phyloP scores from a whole-genome alignment of 2,113 vertebrate genomes.

The Genyomyrus donnyi region DNA sequence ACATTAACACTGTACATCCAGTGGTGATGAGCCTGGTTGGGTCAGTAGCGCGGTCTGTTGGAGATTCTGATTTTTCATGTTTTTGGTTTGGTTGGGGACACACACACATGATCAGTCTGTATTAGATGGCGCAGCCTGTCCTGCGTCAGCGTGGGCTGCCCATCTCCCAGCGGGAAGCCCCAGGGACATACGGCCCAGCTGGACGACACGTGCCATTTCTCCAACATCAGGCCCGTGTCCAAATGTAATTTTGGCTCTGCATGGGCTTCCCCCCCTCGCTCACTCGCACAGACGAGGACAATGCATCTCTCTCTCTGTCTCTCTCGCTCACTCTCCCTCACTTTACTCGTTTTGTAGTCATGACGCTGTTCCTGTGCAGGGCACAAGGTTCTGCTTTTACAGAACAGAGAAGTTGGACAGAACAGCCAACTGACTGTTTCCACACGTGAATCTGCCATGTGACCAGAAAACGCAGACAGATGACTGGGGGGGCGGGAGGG shows the following conservation, averaged over 20 bases:
- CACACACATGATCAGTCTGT: neutral
- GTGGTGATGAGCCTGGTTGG: neutral
- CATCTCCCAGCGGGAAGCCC: neutral
- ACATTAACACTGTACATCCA: neutral
- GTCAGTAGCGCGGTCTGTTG: neutral
- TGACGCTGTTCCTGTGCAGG: neutral
- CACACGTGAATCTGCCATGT: neutral
- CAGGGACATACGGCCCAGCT: neutral
- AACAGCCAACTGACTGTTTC: neutral
- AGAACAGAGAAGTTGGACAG: neutral
- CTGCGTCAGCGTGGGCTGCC: neutral
- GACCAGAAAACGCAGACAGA: neutral
- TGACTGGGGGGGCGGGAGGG: too few species aligned
- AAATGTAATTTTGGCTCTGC: neutral
- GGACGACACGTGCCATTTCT: neutral
- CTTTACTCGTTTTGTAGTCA: neutral
- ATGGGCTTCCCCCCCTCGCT: neutral
- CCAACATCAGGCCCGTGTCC: neutral
- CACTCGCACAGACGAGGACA: neutral
- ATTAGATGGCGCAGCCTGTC: neutral
- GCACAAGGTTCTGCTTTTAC: neutral
- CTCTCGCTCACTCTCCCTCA: slow-evolving; percentile 19
- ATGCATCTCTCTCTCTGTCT: slow-evolving; percentile 23
- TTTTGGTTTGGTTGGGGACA: neutral
- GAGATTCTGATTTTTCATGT: neutral